Percentiles rank a stretch among this genome's conserved stretches.
Conservation (phyloP, 2,797 vertebrate genomes). For the Lagorchestes hirsutus region DNA sequence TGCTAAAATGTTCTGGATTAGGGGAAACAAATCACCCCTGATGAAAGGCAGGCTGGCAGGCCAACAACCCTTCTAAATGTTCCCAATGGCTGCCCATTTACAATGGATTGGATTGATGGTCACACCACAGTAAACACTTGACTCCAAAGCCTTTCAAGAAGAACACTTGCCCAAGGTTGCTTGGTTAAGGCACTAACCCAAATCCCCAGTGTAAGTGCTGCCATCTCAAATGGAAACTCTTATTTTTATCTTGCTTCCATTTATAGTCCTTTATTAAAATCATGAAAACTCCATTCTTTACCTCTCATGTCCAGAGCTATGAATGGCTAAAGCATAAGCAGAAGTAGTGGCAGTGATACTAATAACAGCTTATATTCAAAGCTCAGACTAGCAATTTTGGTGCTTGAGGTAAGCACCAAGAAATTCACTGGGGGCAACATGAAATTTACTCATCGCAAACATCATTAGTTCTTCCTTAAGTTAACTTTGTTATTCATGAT, state of each 20-base stretch:
- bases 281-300: not conserved
- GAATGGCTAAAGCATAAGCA: not conserved
- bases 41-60: slow-evolving; percentile 1
- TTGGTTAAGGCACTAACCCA: rapidly evolving
- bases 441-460: not conserved
- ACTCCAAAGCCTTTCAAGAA: not conserved
- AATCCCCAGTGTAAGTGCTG: slow-evolving; percentile 12
- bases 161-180: rapidly evolving
- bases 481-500: not conserved
- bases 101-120: not conserved
- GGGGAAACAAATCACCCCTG: not conserved
- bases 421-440: not conserved
- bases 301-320: not conserved
- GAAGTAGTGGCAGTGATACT: not conserved
- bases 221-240: not conserved
- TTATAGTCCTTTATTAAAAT: not conserved
- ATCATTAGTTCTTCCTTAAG: not conserved
- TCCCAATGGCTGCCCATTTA: not conserved
- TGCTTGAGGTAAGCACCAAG: not conserved
- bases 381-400: not conserved
- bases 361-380: not conserved
- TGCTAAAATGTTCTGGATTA: not conserved
- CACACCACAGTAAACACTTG: not conserved
- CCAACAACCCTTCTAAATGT: not conserved
- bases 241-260: not conserved